Evolutionary conservation across 2,113 vertebrate genomes (phyloP), one percentile per base, ranked within the genome.

Genomic region (Leptobrachium leishanense): DNA sequence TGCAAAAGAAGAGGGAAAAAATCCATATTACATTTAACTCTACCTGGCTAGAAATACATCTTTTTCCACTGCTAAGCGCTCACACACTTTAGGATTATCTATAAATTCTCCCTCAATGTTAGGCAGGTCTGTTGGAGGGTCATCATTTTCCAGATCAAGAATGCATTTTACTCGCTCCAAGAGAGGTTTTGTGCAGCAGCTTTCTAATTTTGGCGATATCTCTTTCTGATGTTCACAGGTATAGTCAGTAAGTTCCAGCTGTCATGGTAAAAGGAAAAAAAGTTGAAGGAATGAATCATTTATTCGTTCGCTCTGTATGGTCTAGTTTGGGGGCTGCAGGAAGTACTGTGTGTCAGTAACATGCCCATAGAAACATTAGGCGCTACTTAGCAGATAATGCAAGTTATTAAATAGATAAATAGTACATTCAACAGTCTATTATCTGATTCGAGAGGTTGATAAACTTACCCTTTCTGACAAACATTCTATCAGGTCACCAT

Each of bases 31-130:
- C 2, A 39, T 39, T 65, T 5, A 57, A 55, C 54, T 55, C n/a
- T 86, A 92, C 91, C 86, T 89, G 78, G 87, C 90, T 43, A 91
- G 55, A 43, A 84, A 89, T 2, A 9, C 13, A 1, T 87, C 88
- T 64, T 87, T 87, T n/a, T 89, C 84, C 70, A 2, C 80, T 41
- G 83, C 76, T 81, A 88, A 88, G 57, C 82, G 76, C 0, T 87
- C 72, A 5, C 83, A 85, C 10, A 84, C 68, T 72, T 86, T 81
- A 70, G 83, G 84, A 20, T 86, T 88, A 72, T 87, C 85, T 65
- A 91, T 83, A 63, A 91, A 88, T 2, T 87, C 69, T 12, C 69
- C 84, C 41, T 88, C 0, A 0, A 75, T 84, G 15, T 74, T 82
- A 66, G 90, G 84, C 72, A 91, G 12, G 13, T 43, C 85, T 50